Evolutionary conservation across 1,140 invertebrate species (phyloP), one percentile per base, ranked within the genome.

Genomic region (Antheraea pernyi): DNA sequence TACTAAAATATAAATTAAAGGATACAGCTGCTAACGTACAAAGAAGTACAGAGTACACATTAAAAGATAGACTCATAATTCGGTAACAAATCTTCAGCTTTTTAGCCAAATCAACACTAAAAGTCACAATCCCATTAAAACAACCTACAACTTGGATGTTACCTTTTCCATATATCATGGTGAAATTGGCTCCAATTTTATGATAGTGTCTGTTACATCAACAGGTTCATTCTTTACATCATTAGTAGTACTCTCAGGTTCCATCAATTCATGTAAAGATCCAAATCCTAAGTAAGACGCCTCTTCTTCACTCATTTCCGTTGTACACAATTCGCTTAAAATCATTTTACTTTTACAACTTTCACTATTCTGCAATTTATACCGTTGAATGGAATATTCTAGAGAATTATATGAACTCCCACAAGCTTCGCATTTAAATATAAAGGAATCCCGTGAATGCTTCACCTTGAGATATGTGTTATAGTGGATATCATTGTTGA

Each of bases 381-480:
- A 78, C 19, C 82, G 77, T n/a, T 86, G 83, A 19, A 91, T 81
- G 0, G 79, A 70, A 62, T 76, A 91, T 58, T 91, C 88, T 0
- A 91, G 42, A 10, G 73, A 63, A 53, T 78, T 83, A 39, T 83
- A 89, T 0, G 86, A 83, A 1, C 19, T 65, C 0, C 22, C 62
- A 64, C 88, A 91, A 0, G 16, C 61, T 22, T 83, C 79, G 62
- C 88, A 91, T 67, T 84, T 82, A 19, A 89, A 89, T 16, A 88
- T 64, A 2, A 82, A 67, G 0, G 85, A 73, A 10, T 88, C 81
- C 0, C 69, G 37, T 3, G 78, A 65, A 71, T 84, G 75, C 19
- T 83, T 85, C 6, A 80, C 0, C 19, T 83, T 83, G 0, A 77
- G 60, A 53, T 84, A 88, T 0, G 77, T 11, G 13, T 71, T 74